Evolutionary conservation across 1,140 invertebrate genomes (phyloP).

Genomic region (Drosophila dunni): DNA sequence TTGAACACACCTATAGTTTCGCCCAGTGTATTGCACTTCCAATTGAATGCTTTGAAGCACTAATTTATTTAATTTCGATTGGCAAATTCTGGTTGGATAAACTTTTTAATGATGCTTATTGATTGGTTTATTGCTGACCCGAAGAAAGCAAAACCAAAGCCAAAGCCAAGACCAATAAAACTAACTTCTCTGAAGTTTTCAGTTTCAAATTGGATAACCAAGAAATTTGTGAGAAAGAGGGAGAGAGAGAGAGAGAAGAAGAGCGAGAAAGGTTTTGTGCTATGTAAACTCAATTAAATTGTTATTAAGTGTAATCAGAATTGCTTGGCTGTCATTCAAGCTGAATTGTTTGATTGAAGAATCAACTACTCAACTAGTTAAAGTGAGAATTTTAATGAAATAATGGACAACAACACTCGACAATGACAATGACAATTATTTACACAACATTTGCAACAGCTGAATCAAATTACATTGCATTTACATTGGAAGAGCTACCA

Average conservation of each 20-base stretch:
- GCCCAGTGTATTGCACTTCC: not conserved
- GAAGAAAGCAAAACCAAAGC: constrained; percentile 1
- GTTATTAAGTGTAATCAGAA: constrained; percentile 12
- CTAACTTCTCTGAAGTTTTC: constrained; percentile 39
- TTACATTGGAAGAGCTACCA: not conserved
- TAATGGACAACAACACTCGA: constrained; percentile 1
- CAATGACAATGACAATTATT: constrained; percentile 20
- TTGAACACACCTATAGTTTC: no score
- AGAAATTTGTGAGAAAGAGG: not conserved
- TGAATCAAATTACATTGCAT: constrained; percentile 30
- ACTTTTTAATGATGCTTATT: constrained; percentile 73
- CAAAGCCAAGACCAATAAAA: constrained; percentile 22
- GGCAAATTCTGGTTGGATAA: constrained; percentile 40
- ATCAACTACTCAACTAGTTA: not conserved
- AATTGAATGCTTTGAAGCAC: constrained; percentile 28
- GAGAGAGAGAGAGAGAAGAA: not conserved
- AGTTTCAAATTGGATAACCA: constrained; percentile 2
- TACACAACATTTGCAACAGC: constrained; percentile 6
- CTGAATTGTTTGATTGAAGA: not conserved
- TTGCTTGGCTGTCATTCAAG: constrained; percentile 5
- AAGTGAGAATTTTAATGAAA: not conserved
- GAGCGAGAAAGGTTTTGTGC: constrained; percentile 4
- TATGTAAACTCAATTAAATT: constrained; percentile 32
- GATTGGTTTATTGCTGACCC: constrained; percentile 46
- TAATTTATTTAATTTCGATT: constrained; percentile 62